phyloP scores from a whole-genome alignment of 1,140 invertebrate genomes.

The Drosophila sp. region DNA sequence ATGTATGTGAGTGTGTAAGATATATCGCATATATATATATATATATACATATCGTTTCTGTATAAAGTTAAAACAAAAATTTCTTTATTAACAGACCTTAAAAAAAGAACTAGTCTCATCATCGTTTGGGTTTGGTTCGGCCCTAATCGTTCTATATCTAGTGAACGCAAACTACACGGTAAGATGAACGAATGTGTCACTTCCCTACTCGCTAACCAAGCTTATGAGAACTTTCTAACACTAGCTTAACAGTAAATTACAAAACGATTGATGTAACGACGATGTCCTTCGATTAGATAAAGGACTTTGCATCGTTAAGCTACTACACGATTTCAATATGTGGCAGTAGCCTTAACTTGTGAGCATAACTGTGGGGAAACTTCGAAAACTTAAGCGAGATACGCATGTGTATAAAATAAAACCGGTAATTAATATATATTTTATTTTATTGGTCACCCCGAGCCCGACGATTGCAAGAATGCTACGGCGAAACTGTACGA shows the following conservation, averaged over 20 bases:
- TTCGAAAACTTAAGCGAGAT: neutral
- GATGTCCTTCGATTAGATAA: neutral
- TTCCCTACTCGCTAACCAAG: neutral
- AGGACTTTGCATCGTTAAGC: neutral
- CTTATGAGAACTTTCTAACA: conserved; percentile 3
- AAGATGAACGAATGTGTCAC: neutral
- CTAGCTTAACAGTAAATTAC: neutral
- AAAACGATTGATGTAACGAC: neutral
- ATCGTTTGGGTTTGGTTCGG: neutral
- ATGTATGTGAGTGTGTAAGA: neutral
- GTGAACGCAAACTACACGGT: neutral
- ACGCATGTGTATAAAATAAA: neutral
- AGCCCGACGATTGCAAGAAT: neutral
- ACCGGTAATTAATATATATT: neutral
- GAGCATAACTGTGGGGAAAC: neutral
- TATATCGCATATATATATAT: conserved; percentile 35
- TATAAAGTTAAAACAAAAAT: neutral
- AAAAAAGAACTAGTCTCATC: neutral
- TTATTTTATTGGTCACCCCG: neutral
- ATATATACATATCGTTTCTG: conserved; percentile 27
- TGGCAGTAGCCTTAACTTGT: neutral
- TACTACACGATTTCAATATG: conserved; percentile 1
- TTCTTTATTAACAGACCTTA: neutral
- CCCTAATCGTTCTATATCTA: neutral
- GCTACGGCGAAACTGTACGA: neutral